Percentiles rank a stretch among this genome's conserved stretches.
Evolutionary conservation across 2,797 vertebrate species (phyloP).

Genomic region (Pseudotriccus pelzelni): DNA sequence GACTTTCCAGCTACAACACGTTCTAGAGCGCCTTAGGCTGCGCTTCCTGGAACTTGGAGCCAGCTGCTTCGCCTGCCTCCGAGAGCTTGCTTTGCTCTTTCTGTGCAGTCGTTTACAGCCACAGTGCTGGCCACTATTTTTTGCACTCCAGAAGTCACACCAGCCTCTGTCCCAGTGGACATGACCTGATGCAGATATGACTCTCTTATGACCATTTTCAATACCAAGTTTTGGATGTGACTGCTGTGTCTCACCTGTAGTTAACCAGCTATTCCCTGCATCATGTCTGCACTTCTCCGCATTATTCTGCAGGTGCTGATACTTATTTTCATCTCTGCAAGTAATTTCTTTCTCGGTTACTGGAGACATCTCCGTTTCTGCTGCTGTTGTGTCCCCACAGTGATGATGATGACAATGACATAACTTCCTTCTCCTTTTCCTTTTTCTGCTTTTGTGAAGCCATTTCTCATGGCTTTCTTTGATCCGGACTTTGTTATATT

Average conservation of each 20-base stretch:
- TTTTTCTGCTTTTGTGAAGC: slow-evolving; percentile 75
- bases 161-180: slow-evolving; percentile 20
- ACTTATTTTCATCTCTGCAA: neutral
- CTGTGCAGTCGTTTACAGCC: slow-evolving; percentile 3
- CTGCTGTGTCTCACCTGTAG: slow-evolving; percentile 8
- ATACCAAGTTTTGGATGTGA: neutral
- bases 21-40: slow-evolving; percentile 43
- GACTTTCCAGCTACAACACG: slow-evolving; percentile 53
- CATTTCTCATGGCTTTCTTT: slow-evolving; percentile 68
- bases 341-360: slow-evolving; percentile 10
- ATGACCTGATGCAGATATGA: neutral
- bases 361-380: slow-evolving; percentile 21
- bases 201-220: slow-evolving; percentile 13
- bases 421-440: slow-evolving; percentile 75
- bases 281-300: slow-evolving; percentile 25
- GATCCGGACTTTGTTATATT: slow-evolving; percentile 65
- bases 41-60: slow-evolving; percentile 28
- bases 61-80: slow-evolving; percentile 33
- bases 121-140: neutral
- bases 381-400: slow-evolving; percentile 17
- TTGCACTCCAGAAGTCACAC: neutral
- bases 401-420: slow-evolving; percentile 53
- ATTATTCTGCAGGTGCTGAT: slow-evolving; percentile 6
- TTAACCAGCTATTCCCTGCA: neutral
- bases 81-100: slow-evolving; percentile 31